Conservation (phyloP, 2,888 invertebrate genomes). For the Syrphus vitripennis region DNA sequence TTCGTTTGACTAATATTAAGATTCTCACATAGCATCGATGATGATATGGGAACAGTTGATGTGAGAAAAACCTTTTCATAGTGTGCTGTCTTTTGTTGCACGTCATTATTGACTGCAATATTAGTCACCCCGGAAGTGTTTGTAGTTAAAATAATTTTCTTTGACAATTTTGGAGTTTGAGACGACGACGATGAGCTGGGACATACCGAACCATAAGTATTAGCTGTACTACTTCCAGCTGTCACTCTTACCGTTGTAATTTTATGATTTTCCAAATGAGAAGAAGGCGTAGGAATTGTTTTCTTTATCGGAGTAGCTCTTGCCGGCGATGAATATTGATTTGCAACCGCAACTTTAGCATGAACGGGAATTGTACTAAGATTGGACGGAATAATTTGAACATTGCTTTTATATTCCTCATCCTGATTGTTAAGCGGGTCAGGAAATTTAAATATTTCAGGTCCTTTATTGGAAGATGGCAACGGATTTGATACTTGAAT, state of each 20-base stretch:
- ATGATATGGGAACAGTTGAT: conserved; percentile 75
- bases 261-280: conserved; percentile 73
- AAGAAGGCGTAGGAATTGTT: conserved; percentile 66
- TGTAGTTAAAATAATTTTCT: conserved; percentile 79
- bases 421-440: conserved; percentile 74
- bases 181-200: conserved; percentile 67
- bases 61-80: conserved; percentile 80
- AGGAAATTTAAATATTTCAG: conserved; percentile 79
- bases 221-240: conserved; percentile 66
- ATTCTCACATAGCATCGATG: conserved; percentile 7
- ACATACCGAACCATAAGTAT: conserved; percentile 67
- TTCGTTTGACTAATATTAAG: conserved; percentile 26
- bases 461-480: conserved; percentile 75
- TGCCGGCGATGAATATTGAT: conserved; percentile 77
- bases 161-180: conserved; percentile 76
- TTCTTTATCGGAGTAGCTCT: conserved; percentile 71
- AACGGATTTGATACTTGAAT: conserved; percentile 83
- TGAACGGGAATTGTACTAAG: conserved; percentile 78
- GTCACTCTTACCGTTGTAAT: conserved; percentile 79
- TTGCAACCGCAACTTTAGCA: conserved; percentile 71
- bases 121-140: conserved; percentile 79
- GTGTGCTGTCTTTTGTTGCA: conserved; percentile 72
- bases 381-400: conserved; percentile 81
- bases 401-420: conserved; percentile 80
- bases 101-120: conserved; percentile 78